A percentile compares a stretch with the other conserved stretches of the same genome.
These are phyloP conservation scores for Chironomus tentans DNA, from an alignment of 2,888 invertebrate species.

Conservation along the genomic window DNA sequence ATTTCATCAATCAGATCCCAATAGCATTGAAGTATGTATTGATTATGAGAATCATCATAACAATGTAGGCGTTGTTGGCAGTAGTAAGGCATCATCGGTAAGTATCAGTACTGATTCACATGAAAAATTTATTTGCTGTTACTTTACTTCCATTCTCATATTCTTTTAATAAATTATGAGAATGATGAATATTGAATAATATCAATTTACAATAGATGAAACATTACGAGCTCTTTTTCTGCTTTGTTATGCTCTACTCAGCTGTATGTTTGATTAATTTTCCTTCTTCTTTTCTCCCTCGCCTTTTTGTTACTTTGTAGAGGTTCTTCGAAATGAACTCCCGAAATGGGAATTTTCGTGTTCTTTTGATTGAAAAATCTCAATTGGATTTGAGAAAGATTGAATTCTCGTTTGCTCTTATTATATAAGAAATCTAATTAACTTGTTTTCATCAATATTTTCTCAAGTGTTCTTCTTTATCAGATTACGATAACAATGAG, in stretches of 20 bases:
- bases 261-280: constrained; percentile 9
- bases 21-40: constrained; percentile 40
- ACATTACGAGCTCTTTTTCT: not conserved
- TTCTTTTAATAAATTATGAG: not conserved
- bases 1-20: constrained; percentile 38
- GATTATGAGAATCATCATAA: constrained; percentile 34
- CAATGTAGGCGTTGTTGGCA: constrained; percentile 13
- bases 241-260: not conserved
- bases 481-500: no score
- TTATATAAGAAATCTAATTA: no score
- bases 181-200: constrained; percentile 15
- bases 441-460: no score
- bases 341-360: no score
- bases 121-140: not conserved
- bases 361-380: no score
- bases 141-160: not conserved
- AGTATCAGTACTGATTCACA: not conserved
- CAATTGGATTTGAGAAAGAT: no score
- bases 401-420: no score
- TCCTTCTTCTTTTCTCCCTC: not conserved
- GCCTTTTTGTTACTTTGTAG: no score
- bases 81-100: not conserved
- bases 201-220: not conserved
- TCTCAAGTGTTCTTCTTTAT: no score
- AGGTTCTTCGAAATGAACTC: no score